Evolutionary conservation across 2,113 vertebrate species (phyloP).

Genomic region (Ibidorhyncha struthersii): DNA sequence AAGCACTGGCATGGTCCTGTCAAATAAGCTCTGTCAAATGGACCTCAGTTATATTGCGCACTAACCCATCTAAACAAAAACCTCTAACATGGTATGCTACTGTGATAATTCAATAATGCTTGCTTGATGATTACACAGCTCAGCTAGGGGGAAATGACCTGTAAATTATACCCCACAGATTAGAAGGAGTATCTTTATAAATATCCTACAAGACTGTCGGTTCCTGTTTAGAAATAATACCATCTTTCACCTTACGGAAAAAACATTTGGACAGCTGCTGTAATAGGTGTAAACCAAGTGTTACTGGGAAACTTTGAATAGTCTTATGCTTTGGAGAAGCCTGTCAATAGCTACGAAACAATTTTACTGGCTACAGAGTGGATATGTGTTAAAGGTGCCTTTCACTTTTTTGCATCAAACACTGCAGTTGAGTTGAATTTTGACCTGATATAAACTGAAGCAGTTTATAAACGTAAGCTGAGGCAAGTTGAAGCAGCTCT

Average conservation of each 20-base stretch:
- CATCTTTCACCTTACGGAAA: not conserved
- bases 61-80: not conserved
- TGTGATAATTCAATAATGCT: constrained; percentile 28
- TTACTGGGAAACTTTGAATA: not conserved
- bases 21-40: not conserved
- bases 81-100: not conserved
- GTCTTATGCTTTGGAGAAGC: not conserved
- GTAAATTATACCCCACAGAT: constrained; percentile 17
- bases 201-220: not conserved
- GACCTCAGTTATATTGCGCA: not conserved
- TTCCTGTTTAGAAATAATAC: constrained; percentile 6
- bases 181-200: constrained; percentile 22
- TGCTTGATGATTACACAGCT: constrained; percentile 5
- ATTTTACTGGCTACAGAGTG: not conserved
- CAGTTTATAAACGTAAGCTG: not conserved
- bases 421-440: not conserved
- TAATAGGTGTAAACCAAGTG: not conserved
- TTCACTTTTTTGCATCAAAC: not conserved
- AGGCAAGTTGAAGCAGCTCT: not conserved
- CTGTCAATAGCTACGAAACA: not conserved
- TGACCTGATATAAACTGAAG: not conserved
- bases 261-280: not conserved
- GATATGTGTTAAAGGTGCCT: not conserved
- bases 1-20: not conserved
- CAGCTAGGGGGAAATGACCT: constrained; percentile 14